phyloP scores from a whole-genome alignment of 2,888 invertebrate species.

The Cataglyphis rosenhaueri region DNA sequence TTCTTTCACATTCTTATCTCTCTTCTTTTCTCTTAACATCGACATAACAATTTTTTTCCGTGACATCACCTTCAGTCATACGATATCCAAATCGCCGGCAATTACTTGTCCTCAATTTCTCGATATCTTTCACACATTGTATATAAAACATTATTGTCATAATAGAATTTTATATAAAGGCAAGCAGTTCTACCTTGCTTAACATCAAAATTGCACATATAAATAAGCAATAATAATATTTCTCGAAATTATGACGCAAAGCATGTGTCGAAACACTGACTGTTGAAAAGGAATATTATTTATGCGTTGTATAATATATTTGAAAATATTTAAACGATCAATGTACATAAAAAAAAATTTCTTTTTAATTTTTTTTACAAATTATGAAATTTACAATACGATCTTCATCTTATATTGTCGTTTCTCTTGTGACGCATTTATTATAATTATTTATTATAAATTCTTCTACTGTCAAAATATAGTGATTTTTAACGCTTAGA shows the following conservation, averaged over 20 bases:
- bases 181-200: background rate
- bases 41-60: constrained; percentile 15
- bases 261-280: background rate
- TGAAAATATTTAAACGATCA: background rate
- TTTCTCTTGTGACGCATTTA: background rate
- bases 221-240: constrained; percentile 27
- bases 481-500: background rate
- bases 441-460: background rate
- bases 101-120: constrained; percentile 28
- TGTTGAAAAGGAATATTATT: background rate
- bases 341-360: background rate
- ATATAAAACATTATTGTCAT: too few species aligned
- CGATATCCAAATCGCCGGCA: constrained; percentile 6
- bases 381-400: background rate
- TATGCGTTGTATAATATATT: background rate
- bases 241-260: constrained; percentile 9
- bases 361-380: background rate
- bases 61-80: background rate
- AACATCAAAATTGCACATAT: background rate
- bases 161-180: constrained; percentile 1
- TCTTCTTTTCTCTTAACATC: constrained; percentile 16
- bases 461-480: background rate
- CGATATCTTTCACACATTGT: background rate
- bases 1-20: constrained; percentile 13
- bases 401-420: background rate